A percentile compares a stretch with the other conserved stretches of the same genome.
phyloP scores from a whole-genome alignment of 2,797 vertebrate genomes.

The Lacerta agilis region DNA sequence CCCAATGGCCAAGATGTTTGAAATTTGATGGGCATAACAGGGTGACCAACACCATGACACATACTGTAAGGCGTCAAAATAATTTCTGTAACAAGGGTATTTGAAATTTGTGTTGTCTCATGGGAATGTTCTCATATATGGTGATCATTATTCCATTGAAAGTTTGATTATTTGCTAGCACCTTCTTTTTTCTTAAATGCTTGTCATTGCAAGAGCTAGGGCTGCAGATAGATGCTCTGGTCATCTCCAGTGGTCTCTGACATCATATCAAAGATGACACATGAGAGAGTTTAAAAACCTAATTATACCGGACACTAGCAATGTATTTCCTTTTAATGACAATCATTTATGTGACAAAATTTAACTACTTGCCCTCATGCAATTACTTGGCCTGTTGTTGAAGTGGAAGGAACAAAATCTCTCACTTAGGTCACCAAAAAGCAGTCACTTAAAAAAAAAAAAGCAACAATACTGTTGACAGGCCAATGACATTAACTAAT shows the following conservation, averaged over 20 bases:
- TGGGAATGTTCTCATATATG: not conserved
- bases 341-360: slow-evolving; percentile 8
- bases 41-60: too few species aligned
- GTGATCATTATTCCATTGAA: not conserved
- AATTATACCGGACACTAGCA: not conserved
- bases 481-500: slow-evolving; percentile 6
- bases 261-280: not conserved
- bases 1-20: not conserved
- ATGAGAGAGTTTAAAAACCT: not conserved
- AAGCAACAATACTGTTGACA: not conserved
- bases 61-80: not conserved
- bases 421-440: slow-evolving; percentile 6
- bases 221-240: slow-evolving; percentile 7
- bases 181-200: slow-evolving; percentile 5
- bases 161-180: not conserved
- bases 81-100: not conserved
- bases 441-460: not conserved
- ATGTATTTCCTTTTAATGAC: slow-evolving; percentile 6
- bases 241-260: not conserved
- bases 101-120: not conserved
- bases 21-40: not conserved
- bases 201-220: not conserved
- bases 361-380: slow-evolving; percentile 18
- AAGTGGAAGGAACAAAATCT: not conserved
- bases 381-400: slow-evolving; percentile 18